phyloP scores from a whole-genome alignment of 2,888 invertebrate species.

The Hylaea fasciaria region DNA sequence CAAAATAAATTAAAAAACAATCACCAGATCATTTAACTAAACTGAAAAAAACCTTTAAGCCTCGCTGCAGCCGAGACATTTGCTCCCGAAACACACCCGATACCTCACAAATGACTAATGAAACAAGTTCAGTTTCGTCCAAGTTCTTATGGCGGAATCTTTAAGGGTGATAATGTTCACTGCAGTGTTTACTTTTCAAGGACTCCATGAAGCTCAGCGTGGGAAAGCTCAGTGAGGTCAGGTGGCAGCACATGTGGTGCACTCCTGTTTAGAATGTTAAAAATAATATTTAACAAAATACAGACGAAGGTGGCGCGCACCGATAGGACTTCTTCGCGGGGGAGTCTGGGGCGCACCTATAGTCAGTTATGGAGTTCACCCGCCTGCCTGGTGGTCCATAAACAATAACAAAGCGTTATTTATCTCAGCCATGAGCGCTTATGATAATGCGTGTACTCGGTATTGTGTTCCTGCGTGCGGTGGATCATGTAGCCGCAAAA shows the following conservation, averaged over 20 bases:
- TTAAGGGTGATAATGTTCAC: constrained; percentile 63
- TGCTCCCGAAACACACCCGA: constrained; percentile 71
- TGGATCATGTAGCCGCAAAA: constrained; percentile 58
- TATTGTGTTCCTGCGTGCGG: constrained; percentile 49
- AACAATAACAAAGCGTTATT: constrained; percentile 76
- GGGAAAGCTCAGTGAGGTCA: constrained; percentile 81
- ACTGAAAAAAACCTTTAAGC: constrained; percentile 79
- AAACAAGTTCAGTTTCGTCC: constrained; percentile 51
- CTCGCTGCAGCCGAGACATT: constrained; percentile 73
- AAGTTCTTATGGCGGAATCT: constrained; percentile 53
- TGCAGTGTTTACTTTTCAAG: constrained; percentile 67
- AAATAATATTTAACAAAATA: constrained; percentile 80
- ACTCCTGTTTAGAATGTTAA: constrained; percentile 77
- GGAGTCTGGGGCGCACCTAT: constrained; percentile 59
- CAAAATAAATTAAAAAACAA: constrained; percentile 84
- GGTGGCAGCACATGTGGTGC: constrained; percentile 82
- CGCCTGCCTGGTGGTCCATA: constrained; percentile 72
- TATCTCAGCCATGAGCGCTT: constrained; percentile 68
- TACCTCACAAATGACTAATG: constrained; percentile 47
- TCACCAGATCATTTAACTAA: constrained; percentile 82
- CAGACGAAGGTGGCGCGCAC: constrained; percentile 65
- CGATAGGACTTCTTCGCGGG: constrained; percentile 72
- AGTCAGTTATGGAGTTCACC: constrained; percentile 38
- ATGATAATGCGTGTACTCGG: constrained; percentile 51
- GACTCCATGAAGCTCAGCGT: constrained; percentile 69